These are phyloP conservation scores for Polypterus bichir DNA, from an alignment of 2,113 vertebrate species.

Conservation along the genomic window DNA sequence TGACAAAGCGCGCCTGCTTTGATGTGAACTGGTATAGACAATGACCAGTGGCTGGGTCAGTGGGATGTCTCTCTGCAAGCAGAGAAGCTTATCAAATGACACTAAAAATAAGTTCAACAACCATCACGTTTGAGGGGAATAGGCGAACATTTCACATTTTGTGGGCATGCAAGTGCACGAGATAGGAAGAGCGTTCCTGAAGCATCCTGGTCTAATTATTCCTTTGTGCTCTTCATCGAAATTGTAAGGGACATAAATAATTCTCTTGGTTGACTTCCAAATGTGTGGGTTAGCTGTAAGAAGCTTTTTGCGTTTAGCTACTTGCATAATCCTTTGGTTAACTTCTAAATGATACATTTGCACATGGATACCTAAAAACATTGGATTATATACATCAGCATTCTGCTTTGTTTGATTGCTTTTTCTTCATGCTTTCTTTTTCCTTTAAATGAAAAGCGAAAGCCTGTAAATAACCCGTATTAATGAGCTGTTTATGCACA, in stretches of 20 bases:
- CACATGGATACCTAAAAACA: constrained; percentile 42
- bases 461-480: constrained; percentile 24
- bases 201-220: constrained; percentile 63
- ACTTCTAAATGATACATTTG: constrained; percentile 44
- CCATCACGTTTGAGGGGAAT: constrained; percentile 76
- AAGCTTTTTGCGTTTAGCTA: constrained; percentile 36
- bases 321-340: constrained; percentile 48
- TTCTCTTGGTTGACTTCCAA: constrained; percentile 45
- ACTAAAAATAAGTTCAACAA: constrained; percentile 99
- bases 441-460: constrained; percentile 16
- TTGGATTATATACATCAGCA: constrained; percentile 24
- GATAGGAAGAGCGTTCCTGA: constrained; percentile 47
- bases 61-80: constrained; percentile 85
- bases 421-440: neutral
- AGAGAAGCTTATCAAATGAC: constrained; percentile 94
- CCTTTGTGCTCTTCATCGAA: constrained; percentile 57
- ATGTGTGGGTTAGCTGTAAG: constrained; percentile 39
- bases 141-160: constrained; percentile 57
- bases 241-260: constrained; percentile 47
- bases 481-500: constrained; percentile 31
- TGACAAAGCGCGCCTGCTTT: constrained; percentile 91
- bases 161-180: constrained; percentile 53
- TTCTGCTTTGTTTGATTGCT: constrained; percentile 8
- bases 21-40: constrained; percentile 97
- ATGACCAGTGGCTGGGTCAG: constrained; percentile 99